Conservation (phyloP, 1,140 invertebrate species). For the Odontomachus brunneus region DNA sequence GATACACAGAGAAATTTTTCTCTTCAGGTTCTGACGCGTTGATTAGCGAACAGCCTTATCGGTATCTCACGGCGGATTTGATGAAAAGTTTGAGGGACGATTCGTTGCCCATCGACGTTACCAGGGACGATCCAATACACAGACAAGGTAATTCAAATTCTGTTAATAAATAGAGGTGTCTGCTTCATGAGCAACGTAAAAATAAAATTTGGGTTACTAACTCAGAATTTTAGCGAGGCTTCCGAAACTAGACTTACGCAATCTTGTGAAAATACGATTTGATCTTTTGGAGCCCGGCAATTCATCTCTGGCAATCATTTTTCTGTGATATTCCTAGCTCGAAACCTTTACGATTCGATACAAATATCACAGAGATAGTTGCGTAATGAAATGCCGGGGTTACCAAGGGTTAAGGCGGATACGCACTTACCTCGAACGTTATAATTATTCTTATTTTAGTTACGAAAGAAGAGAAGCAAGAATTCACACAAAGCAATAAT, state of each 20-base stretch:
- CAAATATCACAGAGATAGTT: conserved; percentile 10
- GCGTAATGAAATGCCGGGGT: not conserved
- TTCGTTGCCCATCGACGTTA: conserved; percentile 96
- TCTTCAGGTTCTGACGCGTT: conserved; percentile 93
- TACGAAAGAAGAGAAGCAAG: conserved; percentile 81
- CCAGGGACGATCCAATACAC: conserved; percentile 92
- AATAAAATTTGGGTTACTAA: not conserved
- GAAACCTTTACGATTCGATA: no score
- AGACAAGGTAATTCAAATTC: conserved; percentile 75
- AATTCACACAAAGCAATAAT: conserved; percentile 84
- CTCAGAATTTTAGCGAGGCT: not conserved
- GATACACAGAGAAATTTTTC: not conserved
- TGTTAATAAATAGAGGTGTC: no score
- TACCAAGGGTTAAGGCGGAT: not conserved
- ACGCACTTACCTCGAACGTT: no score
- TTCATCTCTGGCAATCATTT: not conserved
- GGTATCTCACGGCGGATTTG: conserved; percentile 96
- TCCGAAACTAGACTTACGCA: not conserved
- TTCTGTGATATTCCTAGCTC: not conserved
- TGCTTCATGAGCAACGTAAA: not conserved
- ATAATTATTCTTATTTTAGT: conserved; percentile 74
- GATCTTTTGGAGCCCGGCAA: not conserved
- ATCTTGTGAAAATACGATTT: not conserved
- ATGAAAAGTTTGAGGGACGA: conserved; percentile 98
- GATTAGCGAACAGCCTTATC: conserved; percentile 95